These are phyloP conservation scores for Rhea americana DNA, from an alignment of 2,113 vertebrate genomes.

Conservation along the genomic window DNA sequence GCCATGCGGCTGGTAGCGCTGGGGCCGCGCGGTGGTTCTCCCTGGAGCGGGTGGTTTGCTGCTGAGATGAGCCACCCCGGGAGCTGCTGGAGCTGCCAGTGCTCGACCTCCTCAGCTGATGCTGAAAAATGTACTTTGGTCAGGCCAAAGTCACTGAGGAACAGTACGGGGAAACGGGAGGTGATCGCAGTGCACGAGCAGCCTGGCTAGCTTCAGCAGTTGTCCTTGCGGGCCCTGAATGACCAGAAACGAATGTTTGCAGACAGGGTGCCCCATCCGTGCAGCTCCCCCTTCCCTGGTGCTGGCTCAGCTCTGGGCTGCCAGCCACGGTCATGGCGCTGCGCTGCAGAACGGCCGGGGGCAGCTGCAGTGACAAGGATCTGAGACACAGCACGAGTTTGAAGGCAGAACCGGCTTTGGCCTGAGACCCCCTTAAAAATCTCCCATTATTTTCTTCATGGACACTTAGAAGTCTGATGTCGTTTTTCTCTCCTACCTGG, in stretches of 20 bases:
- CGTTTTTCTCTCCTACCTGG: not conserved
- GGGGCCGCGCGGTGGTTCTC: too few species aligned
- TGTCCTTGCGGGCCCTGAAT: not conserved
- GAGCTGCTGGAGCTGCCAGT: too few species aligned
- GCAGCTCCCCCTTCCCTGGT: not conserved
- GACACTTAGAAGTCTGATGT: not conserved
- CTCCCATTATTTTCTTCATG: not conserved
- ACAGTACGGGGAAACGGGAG: too few species aligned
- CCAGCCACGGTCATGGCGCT: too few species aligned
- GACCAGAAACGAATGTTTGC: not conserved
- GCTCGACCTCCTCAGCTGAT: too few species aligned
- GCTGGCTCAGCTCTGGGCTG: not conserved
- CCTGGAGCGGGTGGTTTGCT: too few species aligned
- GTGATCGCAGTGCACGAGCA: too few species aligned
- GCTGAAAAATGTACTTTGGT: too few species aligned
- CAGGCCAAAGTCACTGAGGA: too few species aligned
- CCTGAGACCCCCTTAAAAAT: not conserved
- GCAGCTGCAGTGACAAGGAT: too few species aligned
- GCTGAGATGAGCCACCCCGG: too few species aligned
- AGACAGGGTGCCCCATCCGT: not conserved
- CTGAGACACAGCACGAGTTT: not conserved
- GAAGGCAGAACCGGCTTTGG: not conserved
- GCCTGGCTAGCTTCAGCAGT: not conserved
- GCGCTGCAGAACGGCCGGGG: too few species aligned
- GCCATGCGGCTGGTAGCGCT: not conserved